Evolutionary conservation across 2,797 vertebrate species (phyloP), one percentile per base, ranked within the genome.

Genomic region (Prionace glauca): DNA sequence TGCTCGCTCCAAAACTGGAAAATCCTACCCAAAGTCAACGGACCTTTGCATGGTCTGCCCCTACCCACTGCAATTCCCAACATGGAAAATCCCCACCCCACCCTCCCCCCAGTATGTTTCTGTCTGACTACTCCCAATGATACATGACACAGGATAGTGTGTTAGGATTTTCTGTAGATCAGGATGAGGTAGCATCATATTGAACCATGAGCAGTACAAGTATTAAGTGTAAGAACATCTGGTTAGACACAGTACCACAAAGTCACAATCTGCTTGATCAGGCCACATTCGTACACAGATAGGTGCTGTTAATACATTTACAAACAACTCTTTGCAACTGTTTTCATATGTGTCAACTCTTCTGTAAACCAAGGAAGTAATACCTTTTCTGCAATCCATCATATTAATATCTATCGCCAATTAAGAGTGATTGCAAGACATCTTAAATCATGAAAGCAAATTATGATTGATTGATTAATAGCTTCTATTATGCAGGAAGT

Each of bases 371-470:
- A 65, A 32, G 62, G 60, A 91, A 65, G 32, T 5, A 16, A 8
- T 32, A 65, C 29, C 29, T n/a, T n/a, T 29, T 65, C 32, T 29
- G 88, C 32, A 65, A 60, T 91, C 60, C 12, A 91, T 91, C 29
- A 11, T 91, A 41, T 84, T 22, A 32, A 65, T 91, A 62, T 16
- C 65, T 91, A 65, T 91, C 88, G 32, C 1, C 56, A 91, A n/a
- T 62, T 91, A 65, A 60, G 86, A 11, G 14, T 18, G 29, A 16
- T 62, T 91, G 88, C 32, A 9, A n/a, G 88, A 36, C 60, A 65
- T 91, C 88, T 36, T 65, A 62, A 90, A n/a, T 29, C 32, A 91
- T 56, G 45, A 87, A 87, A 87, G 41, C 84, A 87, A 86, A 86
- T 86, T 45, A 11, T 26, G 12, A 90, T 90, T 60, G 12, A 90